Conservation (phyloP, 2,888 invertebrate genomes). For the Trichopoda pennipes region DNA sequence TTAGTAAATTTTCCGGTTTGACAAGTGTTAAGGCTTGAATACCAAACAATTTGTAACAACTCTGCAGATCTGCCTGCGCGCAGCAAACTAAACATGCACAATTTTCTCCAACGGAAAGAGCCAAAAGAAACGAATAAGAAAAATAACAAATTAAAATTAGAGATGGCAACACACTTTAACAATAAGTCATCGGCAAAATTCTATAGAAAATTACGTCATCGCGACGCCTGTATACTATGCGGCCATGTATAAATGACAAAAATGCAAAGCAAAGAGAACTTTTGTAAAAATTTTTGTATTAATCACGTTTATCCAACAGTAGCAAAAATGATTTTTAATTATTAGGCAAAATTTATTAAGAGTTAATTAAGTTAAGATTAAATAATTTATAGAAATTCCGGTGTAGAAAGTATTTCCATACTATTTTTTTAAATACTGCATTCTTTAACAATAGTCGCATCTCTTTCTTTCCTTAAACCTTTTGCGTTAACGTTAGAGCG, state of each 20-base stretch:
- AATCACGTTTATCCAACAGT: neutral
- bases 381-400: conserved; percentile 49
- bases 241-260: conserved; percentile 6
- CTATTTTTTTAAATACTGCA: conserved; percentile 30
- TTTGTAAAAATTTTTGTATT: neutral
- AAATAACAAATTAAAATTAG: conserved; percentile 19
- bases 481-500: conserved; percentile 18
- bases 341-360: neutral
- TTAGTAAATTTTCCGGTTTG: conserved; percentile 29
- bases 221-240: conserved; percentile 55
- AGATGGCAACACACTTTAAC: conserved; percentile 61
- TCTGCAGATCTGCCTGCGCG: conserved; percentile 40
- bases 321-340: neutral
- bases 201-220: conserved; percentile 67
- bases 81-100: neutral
- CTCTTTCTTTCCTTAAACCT: conserved; percentile 49
- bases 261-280: too few species aligned
- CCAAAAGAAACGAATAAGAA: neutral
- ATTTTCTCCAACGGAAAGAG: neutral
- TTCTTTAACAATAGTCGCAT: conserved; percentile 34
- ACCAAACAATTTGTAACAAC: conserved; percentile 54
- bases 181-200: conserved; percentile 67
- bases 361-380: neutral
- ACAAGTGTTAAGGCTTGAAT: conserved; percentile 20
- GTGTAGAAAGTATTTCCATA: conserved; percentile 53